These are phyloP conservation scores for Malthinus seriepunctatus DNA, from an alignment of 2,888 invertebrate genomes.

Conservation along the genomic window DNA sequence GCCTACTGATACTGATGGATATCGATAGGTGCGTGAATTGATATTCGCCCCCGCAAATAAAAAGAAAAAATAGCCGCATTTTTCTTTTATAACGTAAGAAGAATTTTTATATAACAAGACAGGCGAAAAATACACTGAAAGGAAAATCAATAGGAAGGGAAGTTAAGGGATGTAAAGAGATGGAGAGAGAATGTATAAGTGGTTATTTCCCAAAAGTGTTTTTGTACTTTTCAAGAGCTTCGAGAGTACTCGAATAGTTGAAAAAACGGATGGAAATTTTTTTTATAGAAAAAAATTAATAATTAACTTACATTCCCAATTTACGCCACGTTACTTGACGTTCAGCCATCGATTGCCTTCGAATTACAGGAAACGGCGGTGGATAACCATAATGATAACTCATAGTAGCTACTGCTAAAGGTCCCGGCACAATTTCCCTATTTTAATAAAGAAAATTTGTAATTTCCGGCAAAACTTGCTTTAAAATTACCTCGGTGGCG, in stretches of 20 bases:
- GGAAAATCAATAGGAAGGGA: conserved; percentile 20
- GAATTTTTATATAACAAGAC: conserved; percentile 1
- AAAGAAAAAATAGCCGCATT: not conserved
- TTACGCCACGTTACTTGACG: conserved; percentile 65
- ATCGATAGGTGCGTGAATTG: too few relatives aligned
- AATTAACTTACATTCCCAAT: conserved; percentile 69
- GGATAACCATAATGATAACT: conserved; percentile 59
- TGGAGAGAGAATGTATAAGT: conserved; percentile 13
- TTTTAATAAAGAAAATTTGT: conserved; percentile 4
- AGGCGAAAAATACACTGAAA: conserved; percentile 13
- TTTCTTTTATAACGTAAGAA: conserved; percentile 16
- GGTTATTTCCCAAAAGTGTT: conserved; percentile 15
- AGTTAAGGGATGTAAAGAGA: conserved; percentile 10
- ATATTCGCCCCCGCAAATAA: too few relatives aligned
- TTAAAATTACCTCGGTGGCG: conserved; percentile 53
- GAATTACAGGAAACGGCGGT: conserved; percentile 61
- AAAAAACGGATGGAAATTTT: not conserved
- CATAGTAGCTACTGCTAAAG: conserved; percentile 61
- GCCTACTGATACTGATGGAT: too few relatives aligned
- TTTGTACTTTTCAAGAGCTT: conserved; percentile 1
- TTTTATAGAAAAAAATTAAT: not conserved
- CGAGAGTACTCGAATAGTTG: too few relatives aligned
- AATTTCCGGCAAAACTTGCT: not conserved
- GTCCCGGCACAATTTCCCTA: conserved; percentile 53
- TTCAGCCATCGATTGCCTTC: conserved; percentile 60